Evolutionary conservation across 1,140 invertebrate genomes (phyloP).

Genomic region (Atta texana): DNA sequence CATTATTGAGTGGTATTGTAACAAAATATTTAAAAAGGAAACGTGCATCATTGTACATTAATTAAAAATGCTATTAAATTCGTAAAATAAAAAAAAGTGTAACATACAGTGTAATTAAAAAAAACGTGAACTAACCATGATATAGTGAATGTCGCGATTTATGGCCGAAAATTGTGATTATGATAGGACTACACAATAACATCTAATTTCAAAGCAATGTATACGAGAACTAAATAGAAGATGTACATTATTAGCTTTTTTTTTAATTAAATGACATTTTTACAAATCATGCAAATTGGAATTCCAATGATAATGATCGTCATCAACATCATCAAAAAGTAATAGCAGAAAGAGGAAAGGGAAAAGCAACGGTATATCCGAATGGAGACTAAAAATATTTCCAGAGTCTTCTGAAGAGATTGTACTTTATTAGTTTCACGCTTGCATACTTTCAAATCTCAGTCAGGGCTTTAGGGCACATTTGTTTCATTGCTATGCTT

Average conservation of each 20-base stretch:
- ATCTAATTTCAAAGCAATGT: constrained; percentile 75
- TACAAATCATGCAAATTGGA: constrained; percentile 40
- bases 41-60: background rate
- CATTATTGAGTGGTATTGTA: background rate
- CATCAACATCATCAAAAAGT: background rate
- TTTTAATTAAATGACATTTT: constrained; percentile 27
- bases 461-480: background rate
- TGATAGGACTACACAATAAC: constrained; percentile 69
- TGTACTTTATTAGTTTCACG: constrained; percentile 41
- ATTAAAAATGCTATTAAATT: constrained; percentile 12
- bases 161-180: background rate
- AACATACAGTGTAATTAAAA: background rate
- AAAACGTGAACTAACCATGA: background rate
- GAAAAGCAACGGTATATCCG: background rate
- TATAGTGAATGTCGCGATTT: constrained; percentile 18
- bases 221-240: constrained; percentile 4
- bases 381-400: constrained; percentile 38
- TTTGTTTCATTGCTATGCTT: constrained; percentile 30
- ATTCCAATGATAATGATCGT: constrained; percentile 4
- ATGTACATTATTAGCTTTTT: constrained; percentile 11
- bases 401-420: constrained; percentile 46
- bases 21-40: background rate
- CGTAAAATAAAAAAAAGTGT: background rate
- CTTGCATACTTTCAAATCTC: constrained; percentile 36
- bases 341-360: background rate